Percentiles rank a stretch among this genome's conserved stretches.
Conservation (phyloP, 1,140 invertebrate species). For the Plodia interpunctella region DNA sequence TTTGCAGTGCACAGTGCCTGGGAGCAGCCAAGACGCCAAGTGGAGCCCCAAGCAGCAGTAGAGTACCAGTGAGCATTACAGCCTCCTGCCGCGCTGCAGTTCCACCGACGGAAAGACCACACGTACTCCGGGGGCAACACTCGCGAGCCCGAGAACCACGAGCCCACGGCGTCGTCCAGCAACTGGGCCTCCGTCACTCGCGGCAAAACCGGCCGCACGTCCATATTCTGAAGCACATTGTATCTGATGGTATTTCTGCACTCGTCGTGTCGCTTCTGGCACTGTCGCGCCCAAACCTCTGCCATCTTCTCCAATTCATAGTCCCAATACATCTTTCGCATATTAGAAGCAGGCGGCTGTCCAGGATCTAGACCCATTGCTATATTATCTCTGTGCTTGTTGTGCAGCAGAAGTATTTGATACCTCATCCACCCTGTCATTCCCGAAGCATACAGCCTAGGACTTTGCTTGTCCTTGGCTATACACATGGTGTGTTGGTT, state of each 20-base stretch:
- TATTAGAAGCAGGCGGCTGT: conserved; percentile 62
- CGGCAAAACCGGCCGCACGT: conserved; percentile 50
- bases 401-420: conserved; percentile 57
- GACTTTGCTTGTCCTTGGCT: conserved; percentile 45
- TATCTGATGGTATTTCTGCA: conserved; percentile 64
- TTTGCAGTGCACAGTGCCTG: conserved; percentile 56
- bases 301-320: conserved; percentile 64
- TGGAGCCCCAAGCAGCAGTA: conserved; percentile 59
- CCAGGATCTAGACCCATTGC: conserved; percentile 64
- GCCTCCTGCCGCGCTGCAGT: conserved; percentile 55
- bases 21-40: conserved; percentile 64
- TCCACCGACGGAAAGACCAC: conserved; percentile 50
- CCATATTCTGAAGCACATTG: conserved; percentile 66
- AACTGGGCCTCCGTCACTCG: conserved; percentile 62
- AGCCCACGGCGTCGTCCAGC: conserved; percentile 55
- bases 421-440: conserved; percentile 69
- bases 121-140: conserved; percentile 50
- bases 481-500: conserved; percentile 63
- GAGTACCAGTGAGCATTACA: conserved; percentile 66
- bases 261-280: conserved; percentile 64
- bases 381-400: conserved; percentile 63
- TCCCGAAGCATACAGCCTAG: conserved; percentile 55
- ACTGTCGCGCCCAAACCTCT: conserved; percentile 62
- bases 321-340: conserved; percentile 71
- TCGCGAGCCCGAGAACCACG: conserved; percentile 63